Base-by-base conservation (phyloP, 2,113 vertebrate species). In the Elephas maximus region DNA sequence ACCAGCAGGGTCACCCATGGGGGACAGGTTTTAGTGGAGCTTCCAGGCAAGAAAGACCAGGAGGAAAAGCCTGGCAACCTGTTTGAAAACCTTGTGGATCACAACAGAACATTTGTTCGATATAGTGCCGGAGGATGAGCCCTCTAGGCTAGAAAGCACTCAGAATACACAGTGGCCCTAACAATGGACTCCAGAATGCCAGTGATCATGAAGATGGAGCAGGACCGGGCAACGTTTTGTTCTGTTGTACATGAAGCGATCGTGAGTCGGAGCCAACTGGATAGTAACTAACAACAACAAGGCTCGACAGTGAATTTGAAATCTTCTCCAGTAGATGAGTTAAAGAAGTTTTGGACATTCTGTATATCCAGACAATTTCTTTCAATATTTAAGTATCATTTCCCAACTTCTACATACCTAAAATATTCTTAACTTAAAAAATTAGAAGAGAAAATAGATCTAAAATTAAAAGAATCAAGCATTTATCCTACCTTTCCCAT, bases 281-380 rank as follows among this genome's bases (percentile, higher is more conserved):
- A 57, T 7, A 23, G 60, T 23, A 62, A 23, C 60, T 20, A 8
- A 62, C 21, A 23, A 62, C 28, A 71, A 2, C 30, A 53, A 74
- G 41, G 20, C 30, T 83, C 88, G 17, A 92, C 53, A 79, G 15
- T 90, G 23, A 92, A 92, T 89, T 83, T 96, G 37, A 97, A 96
- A 78, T 90, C 26, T 8, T 94, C 18, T 81, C 65, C 95, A 63
- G 53, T 28, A 89, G 8, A 67, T 84, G 84, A 86, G 14, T 92
- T 92, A 88, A 21, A 83, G 51, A 63, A 65, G 17, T 91, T 62
- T 86, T 83, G 53, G 91, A 77, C 28, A 74, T 57, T 91, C 5
- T 69, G 37, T 87, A 41, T 77, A 79, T 74, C 26, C 33, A 85
- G 24, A 81, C 8, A 73, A 2, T 71, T 78, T 74, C 21, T 65